Percentiles rank a stretch among this genome's conserved stretches.
Conservation (phyloP, 2,888 invertebrate species). For the Stictocephala bisonia region DNA sequence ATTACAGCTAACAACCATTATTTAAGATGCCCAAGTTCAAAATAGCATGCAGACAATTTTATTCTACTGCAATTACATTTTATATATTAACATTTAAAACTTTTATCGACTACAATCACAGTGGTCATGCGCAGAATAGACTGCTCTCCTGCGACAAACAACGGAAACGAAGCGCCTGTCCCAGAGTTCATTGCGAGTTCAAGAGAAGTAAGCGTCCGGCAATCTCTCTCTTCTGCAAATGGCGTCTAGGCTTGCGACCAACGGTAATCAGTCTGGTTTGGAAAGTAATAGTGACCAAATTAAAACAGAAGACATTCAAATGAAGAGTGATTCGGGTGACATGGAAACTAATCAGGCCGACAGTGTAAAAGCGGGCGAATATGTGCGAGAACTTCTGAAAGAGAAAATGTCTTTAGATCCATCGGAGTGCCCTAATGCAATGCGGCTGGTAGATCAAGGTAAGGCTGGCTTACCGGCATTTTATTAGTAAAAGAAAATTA, state of each 20-base stretch:
- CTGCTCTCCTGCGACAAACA: conserved; percentile 43
- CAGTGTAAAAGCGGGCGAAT: conserved; percentile 55
- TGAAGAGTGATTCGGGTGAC: conserved; percentile 47
- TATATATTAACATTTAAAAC: too few relatives aligned
- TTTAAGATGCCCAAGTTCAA: too few relatives aligned
- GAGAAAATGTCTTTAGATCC: conserved; percentile 58
- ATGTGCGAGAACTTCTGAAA: conserved; percentile 58
- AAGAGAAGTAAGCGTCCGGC: conserved; percentile 29
- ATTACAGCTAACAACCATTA: too few relatives aligned
- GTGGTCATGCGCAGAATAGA: conserved; percentile 34
- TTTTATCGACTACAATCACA: conserved; percentile 39
- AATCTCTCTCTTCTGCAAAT: conserved; percentile 40
- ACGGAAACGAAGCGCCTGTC: conserved; percentile 39
- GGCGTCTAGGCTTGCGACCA: conserved; percentile 45
- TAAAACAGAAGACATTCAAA: conserved; percentile 47
- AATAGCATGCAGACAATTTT: too few relatives aligned
- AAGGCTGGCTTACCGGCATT: conserved; percentile 56
- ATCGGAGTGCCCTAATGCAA: conserved; percentile 55
- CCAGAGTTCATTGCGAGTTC: conserved; percentile 47
- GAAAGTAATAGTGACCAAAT: conserved; percentile 35
- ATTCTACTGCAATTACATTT: too few relatives aligned
- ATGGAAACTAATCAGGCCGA: conserved; percentile 62
- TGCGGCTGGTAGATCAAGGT: conserved; percentile 70
- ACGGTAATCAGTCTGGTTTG: conserved; percentile 45
- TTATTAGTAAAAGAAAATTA: too few relatives aligned